A percentile compares a stretch with the other conserved stretches of the same genome.
These are phyloP conservation scores for Mythimna vitellina DNA, from an alignment of 2,888 invertebrate genomes.

Conservation along the genomic window DNA sequence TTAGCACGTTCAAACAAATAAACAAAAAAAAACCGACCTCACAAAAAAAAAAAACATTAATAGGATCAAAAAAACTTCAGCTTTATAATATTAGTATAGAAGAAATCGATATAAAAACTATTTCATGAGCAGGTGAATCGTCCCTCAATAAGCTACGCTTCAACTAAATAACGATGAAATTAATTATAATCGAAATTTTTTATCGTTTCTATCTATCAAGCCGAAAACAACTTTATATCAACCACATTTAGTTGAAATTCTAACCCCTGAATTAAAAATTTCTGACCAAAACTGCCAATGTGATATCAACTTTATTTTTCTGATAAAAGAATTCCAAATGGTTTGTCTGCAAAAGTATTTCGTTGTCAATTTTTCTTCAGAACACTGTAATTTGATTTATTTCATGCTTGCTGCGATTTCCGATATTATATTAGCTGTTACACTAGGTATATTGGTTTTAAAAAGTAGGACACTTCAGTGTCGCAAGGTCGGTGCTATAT, in stretches of 20 bases:
- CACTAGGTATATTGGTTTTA: neutral
- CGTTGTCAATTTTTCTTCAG: conserved; percentile 22
- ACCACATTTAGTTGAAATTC: conserved; percentile 11
- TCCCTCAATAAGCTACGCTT: conserved; percentile 46
- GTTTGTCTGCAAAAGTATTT: neutral
- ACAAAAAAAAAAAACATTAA: too few species aligned
- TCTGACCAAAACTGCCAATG: neutral
- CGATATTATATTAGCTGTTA: conserved; percentile 13
- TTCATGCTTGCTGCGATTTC: conserved; percentile 53
- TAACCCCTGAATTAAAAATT: neutral
- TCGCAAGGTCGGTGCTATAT: neutral
- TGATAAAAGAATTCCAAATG: neutral
- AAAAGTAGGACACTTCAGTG: conserved; percentile 29
- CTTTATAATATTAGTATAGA: neutral
- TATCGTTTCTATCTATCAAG: conserved; percentile 1
- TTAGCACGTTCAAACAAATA: too few species aligned
- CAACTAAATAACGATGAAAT: conserved; percentile 46
- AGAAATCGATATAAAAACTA: conserved; percentile 1
- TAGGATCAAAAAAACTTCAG: too few species aligned
- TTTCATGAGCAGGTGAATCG: conserved; percentile 46
- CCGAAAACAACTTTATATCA: conserved; percentile 19
- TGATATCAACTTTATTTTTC: neutral
- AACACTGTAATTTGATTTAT: conserved; percentile 47
- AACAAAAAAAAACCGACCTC: too few species aligned
- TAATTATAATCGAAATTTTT: conserved; percentile 50